phyloP scores from a whole-genome alignment of 2,888 invertebrate genomes.

The Saturnia pavonia region DNA sequence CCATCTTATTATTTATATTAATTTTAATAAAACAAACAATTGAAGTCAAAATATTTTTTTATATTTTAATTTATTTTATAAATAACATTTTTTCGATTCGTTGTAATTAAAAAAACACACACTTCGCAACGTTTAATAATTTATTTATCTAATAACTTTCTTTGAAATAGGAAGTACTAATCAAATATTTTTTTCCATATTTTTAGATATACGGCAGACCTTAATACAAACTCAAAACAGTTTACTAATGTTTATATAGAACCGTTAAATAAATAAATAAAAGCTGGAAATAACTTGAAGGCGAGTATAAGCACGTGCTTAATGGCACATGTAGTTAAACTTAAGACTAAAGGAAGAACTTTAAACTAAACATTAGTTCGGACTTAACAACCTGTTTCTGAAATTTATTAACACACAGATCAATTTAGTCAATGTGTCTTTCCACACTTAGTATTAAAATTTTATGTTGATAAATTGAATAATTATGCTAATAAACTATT shows the following conservation, averaged over 20 bases:
- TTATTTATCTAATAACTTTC: not conserved
- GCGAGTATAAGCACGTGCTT: conserved; percentile 69
- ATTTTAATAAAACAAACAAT: not conserved
- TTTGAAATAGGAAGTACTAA: not conserved
- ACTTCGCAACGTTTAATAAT: not conserved
- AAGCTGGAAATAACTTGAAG: conserved; percentile 47
- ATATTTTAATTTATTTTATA: not conserved
- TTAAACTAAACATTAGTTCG: conserved; percentile 18
- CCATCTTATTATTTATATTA: not conserved
- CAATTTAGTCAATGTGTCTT: no score
- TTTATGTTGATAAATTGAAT: not conserved
- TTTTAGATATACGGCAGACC: not conserved
- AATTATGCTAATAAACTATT: not conserved
- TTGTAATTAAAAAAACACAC: not conserved
- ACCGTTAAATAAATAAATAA: conserved; percentile 64
- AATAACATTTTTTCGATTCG: not conserved
- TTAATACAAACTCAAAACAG: conserved; percentile 5
- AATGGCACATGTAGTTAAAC: conserved; percentile 76
- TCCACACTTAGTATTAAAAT: not conserved
- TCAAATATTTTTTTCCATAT: not conserved
- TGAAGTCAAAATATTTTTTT: not conserved
- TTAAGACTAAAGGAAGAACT: conserved; percentile 49
- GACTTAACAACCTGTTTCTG: conserved; percentile 20
- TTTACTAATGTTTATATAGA: not conserved
- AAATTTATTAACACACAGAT: conserved; percentile 5